Evolutionary conservation across 2,888 invertebrate species (phyloP).

Genomic region (Thecophora atra): DNA sequence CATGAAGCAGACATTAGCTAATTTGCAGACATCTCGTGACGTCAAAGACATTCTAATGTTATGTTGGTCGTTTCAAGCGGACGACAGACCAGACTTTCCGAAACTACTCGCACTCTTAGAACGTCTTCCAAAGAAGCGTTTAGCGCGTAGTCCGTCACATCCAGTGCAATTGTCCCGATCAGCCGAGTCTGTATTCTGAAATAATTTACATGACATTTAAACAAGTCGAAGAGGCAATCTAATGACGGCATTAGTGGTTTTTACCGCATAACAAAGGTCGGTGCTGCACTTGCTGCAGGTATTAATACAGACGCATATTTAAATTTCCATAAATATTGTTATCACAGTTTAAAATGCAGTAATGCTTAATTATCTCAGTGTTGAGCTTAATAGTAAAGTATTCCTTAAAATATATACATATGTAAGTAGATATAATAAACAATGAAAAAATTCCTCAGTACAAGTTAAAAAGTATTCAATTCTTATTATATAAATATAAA

Average conservation of each 20-base stretch:
- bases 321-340: constrained; percentile 22
- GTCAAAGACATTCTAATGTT: constrained; percentile 98
- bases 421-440: too few relatives aligned
- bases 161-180: constrained; percentile 96
- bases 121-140: constrained; percentile 92
- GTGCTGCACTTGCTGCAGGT: constrained; percentile 34
- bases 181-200: constrained; percentile 92
- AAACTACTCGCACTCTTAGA: constrained; percentile 85
- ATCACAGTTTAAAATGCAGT: constrained; percentile 1
- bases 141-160: constrained; percentile 97
- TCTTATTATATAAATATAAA: constrained; percentile 15
- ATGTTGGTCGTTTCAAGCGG: constrained; percentile 91
- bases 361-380: constrained; percentile 2
- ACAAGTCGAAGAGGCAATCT: too few relatives aligned
- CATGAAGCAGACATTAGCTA: constrained; percentile 93
- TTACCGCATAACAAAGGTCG: not conserved
- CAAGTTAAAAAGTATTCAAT: constrained; percentile 12
- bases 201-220: too few relatives aligned
- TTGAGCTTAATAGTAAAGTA: not conserved
- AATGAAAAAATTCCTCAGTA: constrained; percentile 20
- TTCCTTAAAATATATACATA: constrained; percentile 19
- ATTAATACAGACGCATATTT: constrained; percentile 32
- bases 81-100: constrained; percentile 91
- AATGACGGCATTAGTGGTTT: not conserved
- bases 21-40: constrained; percentile 93